A percentile compares a stretch with the other conserved stretches of the same genome.
Evolutionary conservation across 2,113 vertebrate genomes (phyloP).

Genomic region (Apodemus sylvaticus): DNA sequence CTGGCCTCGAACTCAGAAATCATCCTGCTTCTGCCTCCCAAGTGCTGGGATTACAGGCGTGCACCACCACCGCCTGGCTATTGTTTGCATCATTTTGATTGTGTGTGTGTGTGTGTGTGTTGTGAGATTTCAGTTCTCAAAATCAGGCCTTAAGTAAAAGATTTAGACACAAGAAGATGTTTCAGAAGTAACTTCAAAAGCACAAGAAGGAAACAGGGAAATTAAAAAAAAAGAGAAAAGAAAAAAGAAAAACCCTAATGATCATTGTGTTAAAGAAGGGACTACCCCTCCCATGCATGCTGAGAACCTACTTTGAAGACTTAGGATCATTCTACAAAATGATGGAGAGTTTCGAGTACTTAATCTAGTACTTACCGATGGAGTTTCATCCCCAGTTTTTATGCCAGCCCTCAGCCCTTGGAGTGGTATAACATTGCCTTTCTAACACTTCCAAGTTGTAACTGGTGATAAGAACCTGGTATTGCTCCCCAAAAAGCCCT

Average conservation of each 20-base stretch:
- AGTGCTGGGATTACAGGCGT: no score
- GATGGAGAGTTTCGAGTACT: neutral
- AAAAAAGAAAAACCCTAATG: neutral
- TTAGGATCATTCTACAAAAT: neutral
- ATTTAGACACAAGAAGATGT: neutral
- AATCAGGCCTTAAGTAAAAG: constrained; percentile 23
- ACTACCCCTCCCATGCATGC: neutral
- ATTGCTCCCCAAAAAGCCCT: neutral
- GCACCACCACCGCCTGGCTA: no score
- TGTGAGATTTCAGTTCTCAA: constrained; percentile 42
- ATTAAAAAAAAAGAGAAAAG: neutral
- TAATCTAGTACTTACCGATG: neutral
- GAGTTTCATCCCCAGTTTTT: neutral
- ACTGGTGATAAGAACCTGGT: neutral
- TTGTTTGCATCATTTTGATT: neutral
- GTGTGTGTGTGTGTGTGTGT: neutral
- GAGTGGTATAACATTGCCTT: neutral
- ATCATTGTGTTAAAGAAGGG: neutral
- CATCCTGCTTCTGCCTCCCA: no score
- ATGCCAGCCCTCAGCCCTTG: neutral
- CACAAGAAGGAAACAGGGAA: constrained; percentile 24
- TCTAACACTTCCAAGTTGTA: neutral
- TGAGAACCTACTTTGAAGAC: neutral
- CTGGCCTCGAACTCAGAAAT: no score
- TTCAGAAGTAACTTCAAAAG: neutral